Evolutionary conservation across 2,797 vertebrate species (phyloP), one percentile per base, ranked within the genome.

Genomic region (Oceanodroma leucorhoa): DNA sequence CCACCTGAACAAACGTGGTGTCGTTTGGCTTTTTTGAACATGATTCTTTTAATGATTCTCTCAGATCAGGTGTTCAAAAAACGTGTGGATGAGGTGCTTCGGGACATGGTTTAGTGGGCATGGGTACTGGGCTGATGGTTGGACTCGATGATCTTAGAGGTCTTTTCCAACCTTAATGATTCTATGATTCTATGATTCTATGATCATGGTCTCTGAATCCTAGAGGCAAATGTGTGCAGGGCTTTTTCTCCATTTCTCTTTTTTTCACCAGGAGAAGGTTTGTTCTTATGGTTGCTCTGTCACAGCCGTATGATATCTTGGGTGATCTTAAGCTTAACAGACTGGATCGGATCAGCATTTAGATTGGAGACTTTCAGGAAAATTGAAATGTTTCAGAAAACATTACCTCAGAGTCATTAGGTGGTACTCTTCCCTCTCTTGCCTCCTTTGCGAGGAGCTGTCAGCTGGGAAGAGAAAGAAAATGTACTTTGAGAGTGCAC

Each of bases 311-410:
- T 26, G 40, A 22, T 76, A 5, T 66, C 72, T 72, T 86, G 41
- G 40, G 40, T 77, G 57, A 93, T 65, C 16, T 76, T 67, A 78
- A 92, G 69, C 54, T 86, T 65, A 88, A 72, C 38, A 66, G 62
- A 16, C 66, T 76, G 70, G 24, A 9, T 60, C 0, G 5, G 48
- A 81, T 83, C 69, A 67, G 50, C 43, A 26, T 79, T 88, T 90
- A 81, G 46, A 45, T 75, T 75, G 46, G 64, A 90, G 65, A 58
- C 46, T 91, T 94, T 54, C 36, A 64, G 43, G 46, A 88, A 82
- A 79, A 76, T 58, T 6, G 41, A 75, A 75, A 32, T 65, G 40
- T 58, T 93, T 64, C 3, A 2, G 69, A 67, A 80, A 64, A n/a
- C 18, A 1, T 86, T 54, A 75, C n/a, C 36, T 23, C 43, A 12